Base-by-base conservation (phyloP, 1,140 invertebrate genomes). In the Dinothrombium tinctorium region DNA sequence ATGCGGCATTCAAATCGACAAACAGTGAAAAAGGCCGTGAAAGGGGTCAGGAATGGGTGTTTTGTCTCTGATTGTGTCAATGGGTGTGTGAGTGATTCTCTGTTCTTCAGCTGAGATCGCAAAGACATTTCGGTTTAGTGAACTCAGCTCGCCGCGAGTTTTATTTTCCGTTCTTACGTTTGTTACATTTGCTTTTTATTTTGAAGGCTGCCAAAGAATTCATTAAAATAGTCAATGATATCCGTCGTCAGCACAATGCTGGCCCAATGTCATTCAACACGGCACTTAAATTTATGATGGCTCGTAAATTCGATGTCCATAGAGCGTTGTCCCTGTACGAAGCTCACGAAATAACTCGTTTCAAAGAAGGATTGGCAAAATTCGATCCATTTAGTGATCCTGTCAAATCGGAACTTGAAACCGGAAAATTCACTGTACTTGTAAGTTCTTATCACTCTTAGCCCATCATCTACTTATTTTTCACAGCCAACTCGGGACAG, bases 401-500 rank as follows among this genome's bases (percentile, higher is more conserved):
- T 6, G 63, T 95, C 12, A 70, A 73, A 48, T 71, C 69, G 15
- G 89, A 96, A 63, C 60, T 96, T 39, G 66, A 71, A 49, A 89
- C 83, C 42, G 83, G 80, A 55, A 96, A 95, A 68, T 92, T 96
- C 60, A 94, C 87, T 39, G 75, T 94, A 56, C 63, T 95, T 71
- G 86, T 92, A 63, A 70, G 71, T 63, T 8, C 5, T 32, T 12
- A 32, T 14, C 26, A 28, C 15, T 36, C 15, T 36, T 8, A 22
- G 9, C 4, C 31, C 21, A n/a, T 39, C 23, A 7, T n/a, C 12
- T 41, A 22, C 11, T 33, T 28, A 45, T 41, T n/a, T n/a, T 31
- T 52, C 49, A 20, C 48, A 90, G 84, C 72, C 81, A 43, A 74
- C 74, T 22, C 66, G 83, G 57, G 86, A 92, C 62, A 33, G 23